Evolutionary conservation across 2,797 vertebrate species (phyloP).

Genomic region (Ibycter americanus): DNA sequence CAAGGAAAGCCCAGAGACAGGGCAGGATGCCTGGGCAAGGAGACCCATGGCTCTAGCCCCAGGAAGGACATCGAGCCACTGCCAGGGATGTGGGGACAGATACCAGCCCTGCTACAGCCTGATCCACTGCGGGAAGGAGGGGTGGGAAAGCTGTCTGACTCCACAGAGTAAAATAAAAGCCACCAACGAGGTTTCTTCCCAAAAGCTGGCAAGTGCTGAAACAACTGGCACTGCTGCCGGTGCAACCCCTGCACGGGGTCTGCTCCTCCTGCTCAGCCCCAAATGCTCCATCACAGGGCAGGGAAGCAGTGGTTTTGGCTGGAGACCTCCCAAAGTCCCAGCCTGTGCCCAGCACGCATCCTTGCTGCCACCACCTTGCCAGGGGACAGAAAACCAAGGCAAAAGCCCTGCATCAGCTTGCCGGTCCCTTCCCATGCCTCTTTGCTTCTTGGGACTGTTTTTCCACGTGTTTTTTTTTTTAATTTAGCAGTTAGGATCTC

Average conservation of each 20-base stretch:
- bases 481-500: background rate
- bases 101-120: background rate
- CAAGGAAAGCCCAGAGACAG: background rate
- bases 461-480: background rate
- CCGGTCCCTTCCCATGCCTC: background rate
- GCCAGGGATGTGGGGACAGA: rapidly evolving
- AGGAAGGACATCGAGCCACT: rapidly evolving
- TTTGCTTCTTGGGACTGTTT: background rate
- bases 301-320: background rate
- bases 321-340: background rate
- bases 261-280: background rate
- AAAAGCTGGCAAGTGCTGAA: background rate
- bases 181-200: background rate
- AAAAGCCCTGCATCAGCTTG: background rate
- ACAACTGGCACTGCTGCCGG: background rate
- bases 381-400: background rate
- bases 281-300: rapidly evolving
- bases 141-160: background rate
- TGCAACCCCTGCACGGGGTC: rapidly evolving
- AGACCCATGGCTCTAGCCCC: rapidly evolving
- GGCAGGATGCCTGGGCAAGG: background rate
- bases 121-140: rapidly evolving
- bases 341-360: background rate
- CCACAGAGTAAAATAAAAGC: background rate
- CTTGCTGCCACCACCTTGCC: background rate